phyloP scores from a whole-genome alignment of 2,113 vertebrate species.

The Chionis minor region DNA sequence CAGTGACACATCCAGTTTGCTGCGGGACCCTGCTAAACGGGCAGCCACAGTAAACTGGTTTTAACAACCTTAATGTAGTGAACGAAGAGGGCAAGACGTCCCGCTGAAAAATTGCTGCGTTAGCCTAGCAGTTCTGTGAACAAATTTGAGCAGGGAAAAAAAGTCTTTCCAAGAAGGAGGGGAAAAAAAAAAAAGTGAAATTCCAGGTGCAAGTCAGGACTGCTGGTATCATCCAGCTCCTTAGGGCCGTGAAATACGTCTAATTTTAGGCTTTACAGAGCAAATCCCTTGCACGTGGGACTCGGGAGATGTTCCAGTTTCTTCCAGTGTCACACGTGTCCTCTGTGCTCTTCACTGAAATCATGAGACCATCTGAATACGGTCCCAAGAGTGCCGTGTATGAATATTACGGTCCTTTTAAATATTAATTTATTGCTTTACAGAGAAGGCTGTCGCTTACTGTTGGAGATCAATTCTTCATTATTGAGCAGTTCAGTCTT shows the following conservation, averaged over 20 bases:
- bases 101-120: background rate
- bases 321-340: background rate
- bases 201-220: background rate
- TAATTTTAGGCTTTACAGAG: background rate
- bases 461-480: background rate
- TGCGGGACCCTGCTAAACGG: background rate
- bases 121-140: background rate
- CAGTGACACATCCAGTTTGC: background rate
- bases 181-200: background rate
- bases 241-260: background rate
- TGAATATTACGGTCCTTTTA: background rate
- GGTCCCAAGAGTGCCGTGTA: background rate
- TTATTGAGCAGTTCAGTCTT: background rate
- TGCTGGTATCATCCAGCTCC: background rate
- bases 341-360: background rate
- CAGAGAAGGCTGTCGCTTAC: background rate
- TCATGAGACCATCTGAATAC: background rate
- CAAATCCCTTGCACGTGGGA: background rate
- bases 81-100: background rate
- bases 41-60: background rate
- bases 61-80: accelerated
- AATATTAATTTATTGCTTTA: background rate
- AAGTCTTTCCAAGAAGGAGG: background rate
- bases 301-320: background rate
- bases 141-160: too few species aligned